Evolutionary conservation across 2,113 vertebrate species (phyloP).

Genomic region (Pristiophorus japonicus): DNA sequence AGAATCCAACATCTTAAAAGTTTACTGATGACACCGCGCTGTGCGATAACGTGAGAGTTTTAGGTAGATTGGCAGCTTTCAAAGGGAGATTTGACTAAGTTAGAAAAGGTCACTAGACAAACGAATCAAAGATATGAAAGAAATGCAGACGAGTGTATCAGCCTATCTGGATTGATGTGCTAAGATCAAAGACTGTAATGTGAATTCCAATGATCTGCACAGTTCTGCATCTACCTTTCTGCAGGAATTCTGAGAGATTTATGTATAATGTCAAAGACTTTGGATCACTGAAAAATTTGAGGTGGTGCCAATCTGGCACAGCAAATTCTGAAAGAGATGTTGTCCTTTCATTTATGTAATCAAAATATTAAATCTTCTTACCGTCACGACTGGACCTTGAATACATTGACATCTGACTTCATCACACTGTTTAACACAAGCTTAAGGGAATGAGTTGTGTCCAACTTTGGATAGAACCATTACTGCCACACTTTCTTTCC

Average conservation of each 20-base stretch:
- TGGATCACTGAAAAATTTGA: not conserved
- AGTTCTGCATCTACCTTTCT: not conserved
- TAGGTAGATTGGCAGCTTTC: not conserved
- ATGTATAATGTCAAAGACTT: not conserved
- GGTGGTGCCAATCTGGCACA: not conserved
- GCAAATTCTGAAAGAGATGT: not conserved
- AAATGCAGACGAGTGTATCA: not conserved
- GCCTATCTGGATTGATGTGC: not conserved
- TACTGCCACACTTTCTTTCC: not conserved
- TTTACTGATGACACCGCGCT: not conserved
- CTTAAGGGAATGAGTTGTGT: not conserved
- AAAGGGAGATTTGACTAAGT: not conserved
- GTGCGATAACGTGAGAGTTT: too few relatives aligned
- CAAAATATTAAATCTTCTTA: not conserved
- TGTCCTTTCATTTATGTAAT: not conserved
- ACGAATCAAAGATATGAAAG: not conserved
- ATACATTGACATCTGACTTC: too few relatives aligned
- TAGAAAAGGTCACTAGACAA: not conserved
- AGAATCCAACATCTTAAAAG: not conserved
- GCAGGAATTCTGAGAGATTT: not conserved
- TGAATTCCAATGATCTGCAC: not conserved
- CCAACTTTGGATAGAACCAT: not conserved
- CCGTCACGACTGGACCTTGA: not conserved
- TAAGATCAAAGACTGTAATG: not conserved
- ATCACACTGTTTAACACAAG: too few relatives aligned